Conservation (phyloP, 2,113 vertebrate genomes). For the Taxidea taxus region DNA sequence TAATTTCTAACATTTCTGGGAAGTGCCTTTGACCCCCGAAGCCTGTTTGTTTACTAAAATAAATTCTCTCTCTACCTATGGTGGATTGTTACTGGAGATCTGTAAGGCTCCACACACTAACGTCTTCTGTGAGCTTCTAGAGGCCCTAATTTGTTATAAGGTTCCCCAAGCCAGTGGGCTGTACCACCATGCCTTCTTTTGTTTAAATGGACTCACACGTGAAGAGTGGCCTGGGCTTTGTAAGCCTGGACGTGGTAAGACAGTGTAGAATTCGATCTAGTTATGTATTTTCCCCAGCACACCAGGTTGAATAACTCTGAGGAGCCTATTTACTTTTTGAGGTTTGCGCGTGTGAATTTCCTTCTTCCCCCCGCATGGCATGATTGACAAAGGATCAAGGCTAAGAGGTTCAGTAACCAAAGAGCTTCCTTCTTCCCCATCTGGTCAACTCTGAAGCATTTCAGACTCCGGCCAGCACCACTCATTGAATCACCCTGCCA, state of each 20-base stretch:
- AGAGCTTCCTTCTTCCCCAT: background rate
- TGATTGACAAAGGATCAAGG: background rate
- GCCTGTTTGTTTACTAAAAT: background rate
- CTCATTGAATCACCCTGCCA: background rate
- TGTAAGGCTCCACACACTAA: too few species aligned
- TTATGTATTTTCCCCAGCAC: background rate
- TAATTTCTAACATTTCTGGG: background rate
- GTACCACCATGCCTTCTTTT: background rate
- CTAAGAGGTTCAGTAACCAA: background rate
- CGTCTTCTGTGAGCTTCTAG: background rate
- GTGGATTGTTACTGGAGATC: background rate
- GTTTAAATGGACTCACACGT: background rate
- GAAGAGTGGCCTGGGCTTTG: background rate
- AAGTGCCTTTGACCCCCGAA: background rate
- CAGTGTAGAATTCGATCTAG: background rate
- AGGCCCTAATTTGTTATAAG: background rate
- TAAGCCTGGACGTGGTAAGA: background rate
- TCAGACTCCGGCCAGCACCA: background rate
- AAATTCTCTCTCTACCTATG: background rate
- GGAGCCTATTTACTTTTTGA: background rate
- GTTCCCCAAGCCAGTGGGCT: background rate
- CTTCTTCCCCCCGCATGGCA: background rate
- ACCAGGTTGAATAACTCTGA: background rate
- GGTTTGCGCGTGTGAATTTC: background rate
- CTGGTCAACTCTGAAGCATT: background rate